Evolutionary conservation across 2,113 vertebrate genomes (phyloP).

Genomic region (Synodontis membranacea): DNA sequence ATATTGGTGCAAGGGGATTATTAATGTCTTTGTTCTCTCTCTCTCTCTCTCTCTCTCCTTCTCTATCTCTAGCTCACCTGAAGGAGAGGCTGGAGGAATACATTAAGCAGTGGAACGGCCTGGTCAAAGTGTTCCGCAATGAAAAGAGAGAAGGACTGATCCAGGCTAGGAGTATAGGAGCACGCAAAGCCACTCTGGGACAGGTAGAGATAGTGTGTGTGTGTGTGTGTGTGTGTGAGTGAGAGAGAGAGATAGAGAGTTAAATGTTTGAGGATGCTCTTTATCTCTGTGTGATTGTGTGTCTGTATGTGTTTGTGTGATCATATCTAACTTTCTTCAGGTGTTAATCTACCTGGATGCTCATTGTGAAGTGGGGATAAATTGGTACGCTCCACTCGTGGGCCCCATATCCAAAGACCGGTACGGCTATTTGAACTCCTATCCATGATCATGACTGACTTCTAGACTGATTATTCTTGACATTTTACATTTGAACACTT

Average conservation of each 20-base stretch:
- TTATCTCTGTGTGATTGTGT: neutral
- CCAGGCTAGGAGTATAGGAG: constrained; percentile 96
- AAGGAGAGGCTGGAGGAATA: constrained; percentile 91
- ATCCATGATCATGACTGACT: neutral
- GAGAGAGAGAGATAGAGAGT: neutral
- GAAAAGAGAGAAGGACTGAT: constrained; percentile 96
- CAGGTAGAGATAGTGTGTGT: constrained; percentile 78
- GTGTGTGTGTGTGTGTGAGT: neutral
- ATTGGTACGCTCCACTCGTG: constrained; percentile 95
- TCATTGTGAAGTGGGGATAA: constrained; percentile 94
- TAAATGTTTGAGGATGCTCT: neutral
- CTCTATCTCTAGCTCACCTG: constrained; percentile 81
- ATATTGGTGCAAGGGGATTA: neutral
- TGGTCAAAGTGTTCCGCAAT: constrained; percentile 94
- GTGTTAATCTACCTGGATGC: constrained; percentile 97
- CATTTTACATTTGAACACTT: neutral
- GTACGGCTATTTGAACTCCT: constrained; percentile 70
- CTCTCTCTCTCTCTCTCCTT: constrained; percentile 43
- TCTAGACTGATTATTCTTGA: neutral
- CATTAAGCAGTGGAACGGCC: constrained; percentile 94
- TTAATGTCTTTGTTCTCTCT: neutral
- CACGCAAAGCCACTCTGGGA: constrained; percentile 88
- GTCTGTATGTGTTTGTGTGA: neutral
- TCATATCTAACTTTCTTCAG: constrained; percentile 63
- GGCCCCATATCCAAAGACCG: constrained; percentile 97